Base-by-base conservation (phyloP, 2,888 invertebrate genomes). In the Onthophagus sagittarius region DNA sequence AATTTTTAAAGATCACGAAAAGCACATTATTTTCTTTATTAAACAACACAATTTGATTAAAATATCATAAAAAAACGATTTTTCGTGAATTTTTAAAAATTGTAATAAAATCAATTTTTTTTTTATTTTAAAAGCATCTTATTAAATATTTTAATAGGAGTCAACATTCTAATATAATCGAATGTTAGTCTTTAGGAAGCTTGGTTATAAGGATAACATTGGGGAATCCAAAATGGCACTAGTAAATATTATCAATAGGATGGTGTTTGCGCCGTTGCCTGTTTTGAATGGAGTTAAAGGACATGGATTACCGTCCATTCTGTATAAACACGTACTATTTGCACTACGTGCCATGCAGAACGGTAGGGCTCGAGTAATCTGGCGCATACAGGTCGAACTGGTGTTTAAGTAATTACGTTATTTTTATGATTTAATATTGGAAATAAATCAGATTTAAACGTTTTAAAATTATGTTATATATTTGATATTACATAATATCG, bases 271-370 rank as follows among this genome's bases (percentile, higher is more conserved):
- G 39, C 39, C 39, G 39, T 53, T 53, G 39, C 39, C 39, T 53
- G 39, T 53, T 53, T 53, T 53, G 39, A 53, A 53, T 53, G 39
- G 39, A 53, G 39, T 53, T 53, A 53, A 53, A n/a, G 67, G 67
- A 23, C 67, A 31, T 32, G 67, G 67, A 67, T 67, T 67, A 67
- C 23, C 23, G 67, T 31, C 23, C 67, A n/a, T 32, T 32, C 67
- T 67, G 67, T 67, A 67, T 67, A 67, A 67, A 67, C 67, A 67
- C 67, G 67, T 67, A 67, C 67, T 67, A 67, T 67, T 67, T 67
- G 67, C 67, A 31, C 31, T 67, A 67, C 67, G 67, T 67, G 67
- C 67, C 67, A 31, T 67, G 13, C 32, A 31, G 67, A 23, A 67
- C 31, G 11, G 39, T 23, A 31, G 67, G 31, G 23, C 15, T 31